Percentiles rank a stretch among this genome's conserved stretches.
phyloP scores from a whole-genome alignment of 2,888 invertebrate genomes.

The Tetragonisca angustula region DNA sequence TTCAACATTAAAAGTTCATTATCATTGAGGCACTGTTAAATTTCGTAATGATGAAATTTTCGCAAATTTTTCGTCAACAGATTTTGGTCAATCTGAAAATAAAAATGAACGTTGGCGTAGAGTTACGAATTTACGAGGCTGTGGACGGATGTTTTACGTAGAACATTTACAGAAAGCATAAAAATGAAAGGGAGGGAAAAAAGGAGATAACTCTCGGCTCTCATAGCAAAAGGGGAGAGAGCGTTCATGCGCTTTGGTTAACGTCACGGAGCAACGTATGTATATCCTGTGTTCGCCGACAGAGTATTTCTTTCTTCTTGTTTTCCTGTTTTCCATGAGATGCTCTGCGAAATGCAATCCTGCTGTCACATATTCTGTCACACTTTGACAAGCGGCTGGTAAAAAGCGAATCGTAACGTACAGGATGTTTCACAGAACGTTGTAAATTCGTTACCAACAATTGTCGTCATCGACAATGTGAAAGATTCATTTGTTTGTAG shows the following conservation, averaged over 20 bases:
- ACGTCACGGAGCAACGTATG: slow-evolving; percentile 43
- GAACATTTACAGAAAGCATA: slow-evolving; percentile 17
- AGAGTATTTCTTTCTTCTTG: slow-evolving; percentile 27
- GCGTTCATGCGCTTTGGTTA: slow-evolving; percentile 32
- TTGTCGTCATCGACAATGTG: not conserved
- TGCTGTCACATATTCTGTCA: slow-evolving; percentile 60
- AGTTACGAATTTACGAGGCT: slow-evolving; percentile 4
- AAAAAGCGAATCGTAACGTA: slow-evolving; percentile 21
- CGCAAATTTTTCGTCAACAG: too few relatives aligned
- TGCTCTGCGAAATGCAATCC: slow-evolving; percentile 56
- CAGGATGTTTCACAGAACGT: slow-evolving; percentile 21
- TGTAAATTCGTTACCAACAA: not conserved
- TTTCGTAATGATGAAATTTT: too few relatives aligned
- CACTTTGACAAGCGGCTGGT: slow-evolving; percentile 53
- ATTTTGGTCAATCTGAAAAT: too few relatives aligned
- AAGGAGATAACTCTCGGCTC: not conserved
- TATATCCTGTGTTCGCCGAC: slow-evolving; percentile 17
- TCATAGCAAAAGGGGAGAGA: not conserved
- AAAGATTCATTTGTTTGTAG: not conserved
- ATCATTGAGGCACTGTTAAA: too few relatives aligned
- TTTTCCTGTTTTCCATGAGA: slow-evolving; percentile 50
- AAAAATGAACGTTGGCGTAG: not conserved
- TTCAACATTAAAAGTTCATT: too few relatives aligned
- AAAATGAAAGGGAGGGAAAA: slow-evolving; percentile 4
- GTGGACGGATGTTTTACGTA: slow-evolving; percentile 19